Percentiles rank a stretch among this genome's conserved stretches.
Conservation (phyloP, 2,888 invertebrate genomes). For the Alentia gelatinosa region DNA sequence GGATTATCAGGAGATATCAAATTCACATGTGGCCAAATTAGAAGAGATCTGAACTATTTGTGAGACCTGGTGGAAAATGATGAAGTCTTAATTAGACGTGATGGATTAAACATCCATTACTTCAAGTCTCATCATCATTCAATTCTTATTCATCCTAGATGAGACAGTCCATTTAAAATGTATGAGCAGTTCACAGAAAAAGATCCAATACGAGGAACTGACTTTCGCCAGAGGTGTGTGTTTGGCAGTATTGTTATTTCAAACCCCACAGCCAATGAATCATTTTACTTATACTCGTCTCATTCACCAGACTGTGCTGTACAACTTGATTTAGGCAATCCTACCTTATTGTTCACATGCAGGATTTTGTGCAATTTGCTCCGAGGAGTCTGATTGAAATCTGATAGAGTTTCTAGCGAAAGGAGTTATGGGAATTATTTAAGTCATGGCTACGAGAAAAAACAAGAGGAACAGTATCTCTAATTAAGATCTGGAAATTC, state of each 20-base stretch:
- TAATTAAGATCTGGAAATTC: conserved; percentile 36
- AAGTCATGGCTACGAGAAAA: neutral
- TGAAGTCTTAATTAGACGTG: neutral
- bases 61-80: neutral
- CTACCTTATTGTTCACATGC: no score
- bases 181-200: no score
- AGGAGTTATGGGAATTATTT: neutral
- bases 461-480: neutral
- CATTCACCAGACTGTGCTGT: no score
- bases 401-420: neutral
- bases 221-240: neutral
- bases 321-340: no score
- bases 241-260: neutral
- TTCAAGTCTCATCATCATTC: neutral
- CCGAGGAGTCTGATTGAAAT: neutral
- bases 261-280: no score
- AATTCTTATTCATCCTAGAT: neutral
- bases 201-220: neutral
- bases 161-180: neutral
- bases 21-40: neutral
- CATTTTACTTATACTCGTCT: no score
- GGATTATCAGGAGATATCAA: neutral
- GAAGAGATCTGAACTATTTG: neutral
- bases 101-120: neutral
- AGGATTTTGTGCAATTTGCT: no score